Evolutionary conservation across 2,888 invertebrate genomes (phyloP).

Genomic region (Cephalotes varians): DNA sequence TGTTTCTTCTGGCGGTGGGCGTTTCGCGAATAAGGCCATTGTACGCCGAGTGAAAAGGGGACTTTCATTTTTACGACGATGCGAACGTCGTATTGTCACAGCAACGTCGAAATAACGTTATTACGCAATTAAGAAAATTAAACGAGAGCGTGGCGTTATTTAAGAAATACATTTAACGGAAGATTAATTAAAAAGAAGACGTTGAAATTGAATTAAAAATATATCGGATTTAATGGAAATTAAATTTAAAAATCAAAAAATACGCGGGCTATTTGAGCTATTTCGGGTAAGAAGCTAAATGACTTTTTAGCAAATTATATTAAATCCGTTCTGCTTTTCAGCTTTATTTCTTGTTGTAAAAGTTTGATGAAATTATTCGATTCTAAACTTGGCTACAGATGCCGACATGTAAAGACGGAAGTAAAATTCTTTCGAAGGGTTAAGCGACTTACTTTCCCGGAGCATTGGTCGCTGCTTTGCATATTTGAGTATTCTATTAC

Average conservation of each 20-base stretch:
- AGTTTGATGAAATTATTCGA: slow-evolving; percentile 32
- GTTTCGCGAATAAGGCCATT: slow-evolving; percentile 50
- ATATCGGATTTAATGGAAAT: no score
- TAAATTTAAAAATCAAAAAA: neutral
- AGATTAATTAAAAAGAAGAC: neutral
- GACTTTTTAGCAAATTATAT: neutral
- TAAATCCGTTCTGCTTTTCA: neutral
- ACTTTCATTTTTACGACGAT: slow-evolving; percentile 44
- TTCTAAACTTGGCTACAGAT: slow-evolving; percentile 30
- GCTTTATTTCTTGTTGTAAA: slow-evolving; percentile 5
- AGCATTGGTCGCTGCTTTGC: slow-evolving; percentile 59
- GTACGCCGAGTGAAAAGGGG: slow-evolving; percentile 29
- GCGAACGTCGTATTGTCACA: slow-evolving; percentile 30
- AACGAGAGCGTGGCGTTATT: neutral
- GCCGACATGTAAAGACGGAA: slow-evolving; percentile 63
- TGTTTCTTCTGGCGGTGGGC: slow-evolving; percentile 37
- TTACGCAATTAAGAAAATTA: slow-evolving; percentile 49
- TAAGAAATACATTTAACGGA: neutral
- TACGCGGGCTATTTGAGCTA: neutral
- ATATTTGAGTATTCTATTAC: slow-evolving; percentile 61
- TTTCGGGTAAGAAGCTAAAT: neutral
- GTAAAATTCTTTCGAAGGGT: slow-evolving; percentile 65
- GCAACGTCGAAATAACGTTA: slow-evolving; percentile 27
- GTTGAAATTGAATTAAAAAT: no score
- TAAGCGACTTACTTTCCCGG: slow-evolving; percentile 57